phyloP scores from a whole-genome alignment of 1,140 invertebrate species.

The Drosophila pandora region DNA sequence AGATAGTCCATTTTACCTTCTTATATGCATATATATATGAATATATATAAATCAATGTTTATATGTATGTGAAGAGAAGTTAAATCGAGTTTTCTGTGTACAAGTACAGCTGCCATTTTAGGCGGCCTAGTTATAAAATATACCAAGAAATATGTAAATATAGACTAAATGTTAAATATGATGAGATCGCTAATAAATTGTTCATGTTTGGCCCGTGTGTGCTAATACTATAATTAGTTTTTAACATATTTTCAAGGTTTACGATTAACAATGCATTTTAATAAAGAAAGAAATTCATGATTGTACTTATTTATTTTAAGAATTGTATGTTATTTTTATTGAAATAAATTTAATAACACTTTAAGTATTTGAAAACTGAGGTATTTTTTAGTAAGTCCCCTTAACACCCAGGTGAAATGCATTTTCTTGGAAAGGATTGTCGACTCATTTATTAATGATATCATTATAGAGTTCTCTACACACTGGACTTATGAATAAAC shows the following conservation, averaged over 20 bases:
- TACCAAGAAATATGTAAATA: slow-evolving; percentile 26
- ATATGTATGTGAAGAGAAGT: slow-evolving; percentile 4
- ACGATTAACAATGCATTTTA: slow-evolving; percentile 64
- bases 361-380: slow-evolving; percentile 14
- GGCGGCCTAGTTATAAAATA: slow-evolving; percentile 37
- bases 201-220: slow-evolving; percentile 60
- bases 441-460: background rate
- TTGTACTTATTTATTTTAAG: slow-evolving; percentile 66
- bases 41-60: background rate
- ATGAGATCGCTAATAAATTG: slow-evolving; percentile 39
- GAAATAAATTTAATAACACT: slow-evolving; percentile 34
- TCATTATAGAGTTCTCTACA: background rate
- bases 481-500: background rate
- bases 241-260: slow-evolving; percentile 45
- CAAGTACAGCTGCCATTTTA: slow-evolving; percentile 31
- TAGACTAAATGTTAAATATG: slow-evolving; percentile 35
- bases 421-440: background rate
- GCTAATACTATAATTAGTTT: slow-evolving; percentile 53
- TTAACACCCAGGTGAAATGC: background rate
- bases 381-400: too few species aligned
- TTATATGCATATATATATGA: slow-evolving; percentile 17
- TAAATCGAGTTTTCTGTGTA: slow-evolving; percentile 25
- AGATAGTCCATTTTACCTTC: slow-evolving; percentile 59
- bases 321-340: slow-evolving; percentile 37
- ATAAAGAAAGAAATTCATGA: slow-evolving; percentile 43